A percentile compares a stretch with the other conserved stretches of the same genome.
phyloP scores from a whole-genome alignment of 2,797 vertebrate genomes.

The Melanotaenia boesemani region DNA sequence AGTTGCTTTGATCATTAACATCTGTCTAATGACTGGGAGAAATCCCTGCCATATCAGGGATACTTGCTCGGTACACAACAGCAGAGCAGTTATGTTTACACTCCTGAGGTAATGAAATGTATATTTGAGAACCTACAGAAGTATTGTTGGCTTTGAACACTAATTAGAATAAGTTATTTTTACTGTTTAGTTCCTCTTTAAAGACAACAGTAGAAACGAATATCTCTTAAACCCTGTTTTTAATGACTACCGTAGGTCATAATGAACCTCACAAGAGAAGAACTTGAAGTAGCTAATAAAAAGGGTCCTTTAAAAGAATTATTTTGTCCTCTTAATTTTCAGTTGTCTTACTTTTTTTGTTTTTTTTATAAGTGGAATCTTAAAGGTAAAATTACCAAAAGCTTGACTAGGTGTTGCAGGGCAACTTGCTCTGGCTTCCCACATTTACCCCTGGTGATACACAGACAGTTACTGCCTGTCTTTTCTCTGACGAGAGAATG shows the following conservation, averaged over 20 bases:
- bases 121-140: neutral
- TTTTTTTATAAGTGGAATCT: constrained; percentile 23
- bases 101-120: constrained; percentile 2
- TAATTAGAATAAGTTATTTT: neutral
- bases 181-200: neutral
- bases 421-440: constrained; percentile 73
- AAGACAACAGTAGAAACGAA: constrained; percentile 11
- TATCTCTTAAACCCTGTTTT: constrained; percentile 19
- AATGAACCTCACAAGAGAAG: neutral
- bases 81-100: neutral
- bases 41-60: neutral
- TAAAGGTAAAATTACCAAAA: constrained; percentile 52
- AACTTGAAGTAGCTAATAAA: constrained; percentile 9
- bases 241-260: constrained; percentile 21
- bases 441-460: constrained; percentile 80
- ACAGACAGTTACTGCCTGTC: constrained; percentile 82
- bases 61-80: neutral
- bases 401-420: constrained; percentile 68
- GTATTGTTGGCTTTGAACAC: neutral
- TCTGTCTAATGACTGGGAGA: neutral
- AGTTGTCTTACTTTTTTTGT: constrained; percentile 19
- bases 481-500: constrained; percentile 78
- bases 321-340: constrained; percentile 13
- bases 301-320: neutral
- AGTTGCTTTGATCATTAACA: neutral